Percentiles rank a stretch among this genome's conserved stretches.
These are phyloP conservation scores for Arrhamphus sclerolepis DNA, from an alignment of 2,797 vertebrate genomes.

Conservation along the genomic window DNA sequence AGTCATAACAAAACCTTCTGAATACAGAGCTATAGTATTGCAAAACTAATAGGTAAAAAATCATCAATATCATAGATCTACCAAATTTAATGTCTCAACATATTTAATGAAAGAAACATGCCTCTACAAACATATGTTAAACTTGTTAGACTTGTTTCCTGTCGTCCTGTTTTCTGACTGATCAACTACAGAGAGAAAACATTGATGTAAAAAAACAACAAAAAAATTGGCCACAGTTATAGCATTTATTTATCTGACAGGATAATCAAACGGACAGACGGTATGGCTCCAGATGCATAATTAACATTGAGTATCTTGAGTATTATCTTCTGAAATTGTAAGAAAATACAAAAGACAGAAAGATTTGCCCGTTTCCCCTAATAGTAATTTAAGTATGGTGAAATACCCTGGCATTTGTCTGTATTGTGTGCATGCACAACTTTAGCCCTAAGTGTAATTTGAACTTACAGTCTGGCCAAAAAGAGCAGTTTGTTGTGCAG, in stretches of 20 bases:
- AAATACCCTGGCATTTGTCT: background rate
- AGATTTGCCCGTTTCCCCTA: background rate
- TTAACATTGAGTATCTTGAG: background rate
- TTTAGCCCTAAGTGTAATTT: constrained; percentile 28
- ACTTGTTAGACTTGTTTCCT: too few relatives aligned
- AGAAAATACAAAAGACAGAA: constrained; percentile 4
- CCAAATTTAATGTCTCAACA: background rate
- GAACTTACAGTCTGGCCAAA: constrained; percentile 5
- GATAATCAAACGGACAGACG: too few relatives aligned
- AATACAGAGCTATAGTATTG: too few relatives aligned
- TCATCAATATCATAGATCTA: background rate
- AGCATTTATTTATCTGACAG: background rate
- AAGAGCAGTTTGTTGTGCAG: constrained; percentile 28
- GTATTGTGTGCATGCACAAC: background rate
- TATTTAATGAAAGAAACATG: too few relatives aligned
- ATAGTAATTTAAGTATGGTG: constrained; percentile 3
- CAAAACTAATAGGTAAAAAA: background rate
- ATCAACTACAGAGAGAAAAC: too few relatives aligned
- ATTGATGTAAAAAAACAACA: background rate
- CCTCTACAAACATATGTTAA: too few relatives aligned
- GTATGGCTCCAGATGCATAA: too few relatives aligned
- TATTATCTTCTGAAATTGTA: constrained; percentile 3
- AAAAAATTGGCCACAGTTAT: background rate
- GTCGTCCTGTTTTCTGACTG: too few relatives aligned
- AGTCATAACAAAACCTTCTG: too few relatives aligned